Evolutionary conservation across 1,140 invertebrate genomes (phyloP).

Genomic region (Anagrus nilaparvatae): DNA sequence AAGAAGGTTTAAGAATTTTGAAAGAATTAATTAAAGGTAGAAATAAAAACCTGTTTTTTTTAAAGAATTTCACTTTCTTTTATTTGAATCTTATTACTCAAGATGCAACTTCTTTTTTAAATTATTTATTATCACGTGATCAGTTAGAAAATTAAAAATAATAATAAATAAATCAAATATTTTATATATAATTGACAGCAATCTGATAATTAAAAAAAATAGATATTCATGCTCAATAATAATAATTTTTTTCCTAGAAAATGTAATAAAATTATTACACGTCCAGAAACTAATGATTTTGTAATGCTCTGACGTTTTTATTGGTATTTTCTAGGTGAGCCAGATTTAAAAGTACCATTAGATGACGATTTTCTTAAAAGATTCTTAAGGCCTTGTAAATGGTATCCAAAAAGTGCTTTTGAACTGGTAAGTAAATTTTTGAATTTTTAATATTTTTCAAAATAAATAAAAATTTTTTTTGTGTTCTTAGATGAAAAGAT

Average conservation of each 20-base stretch:
- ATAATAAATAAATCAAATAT: too few species aligned
- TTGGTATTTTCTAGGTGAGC: slow-evolving; percentile 28
- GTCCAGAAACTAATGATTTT: too few species aligned
- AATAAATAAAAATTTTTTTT: too few species aligned
- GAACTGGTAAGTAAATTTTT: slow-evolving; percentile 26
- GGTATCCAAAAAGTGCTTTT: slow-evolving; percentile 38
- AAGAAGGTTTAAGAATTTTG: slow-evolving; percentile 28
- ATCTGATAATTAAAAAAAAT: too few species aligned
- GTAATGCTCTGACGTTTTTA: neutral
- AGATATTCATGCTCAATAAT: too few species aligned
- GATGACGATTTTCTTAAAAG: slow-evolving; percentile 29
- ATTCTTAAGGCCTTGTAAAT: slow-evolving; percentile 41
- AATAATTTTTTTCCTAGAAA: too few species aligned
- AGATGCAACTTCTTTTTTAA: slow-evolving; percentile 5
- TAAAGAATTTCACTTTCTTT: neutral
- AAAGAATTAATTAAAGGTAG: slow-evolving; percentile 35
- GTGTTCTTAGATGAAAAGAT: slow-evolving; percentile 52
- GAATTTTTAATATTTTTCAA: too few species aligned
- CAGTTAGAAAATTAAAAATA: too few species aligned
- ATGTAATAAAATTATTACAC: too few species aligned
- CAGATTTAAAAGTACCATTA: slow-evolving; percentile 29
- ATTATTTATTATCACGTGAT: too few species aligned
- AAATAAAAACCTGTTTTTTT: neutral
- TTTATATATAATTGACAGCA: too few species aligned
- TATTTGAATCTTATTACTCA: neutral